Evolutionary conservation across 2,113 vertebrate species (phyloP).

Genomic region (Penelope pileata): DNA sequence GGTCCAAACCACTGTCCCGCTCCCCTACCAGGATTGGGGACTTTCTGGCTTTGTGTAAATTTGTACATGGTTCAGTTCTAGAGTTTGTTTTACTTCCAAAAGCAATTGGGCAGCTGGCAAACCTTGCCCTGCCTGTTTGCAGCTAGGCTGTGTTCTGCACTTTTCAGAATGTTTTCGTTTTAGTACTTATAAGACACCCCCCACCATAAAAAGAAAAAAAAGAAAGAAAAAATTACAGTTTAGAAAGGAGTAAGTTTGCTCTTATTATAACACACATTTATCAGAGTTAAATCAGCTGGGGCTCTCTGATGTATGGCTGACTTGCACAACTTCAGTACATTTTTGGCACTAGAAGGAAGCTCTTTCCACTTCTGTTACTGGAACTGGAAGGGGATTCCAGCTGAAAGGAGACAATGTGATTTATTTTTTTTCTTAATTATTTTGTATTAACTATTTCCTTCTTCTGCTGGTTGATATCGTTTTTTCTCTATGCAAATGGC

Average conservation of each 20-base stretch:
- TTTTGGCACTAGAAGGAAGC: background rate
- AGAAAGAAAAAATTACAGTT: background rate
- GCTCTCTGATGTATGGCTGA: background rate
- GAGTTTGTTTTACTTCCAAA: background rate
- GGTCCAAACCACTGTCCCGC: background rate
- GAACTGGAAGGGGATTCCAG: background rate
- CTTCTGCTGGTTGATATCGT: background rate
- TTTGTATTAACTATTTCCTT: background rate
- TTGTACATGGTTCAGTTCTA: background rate
- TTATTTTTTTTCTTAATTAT: background rate
- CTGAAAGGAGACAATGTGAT: background rate
- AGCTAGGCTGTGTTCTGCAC: background rate
- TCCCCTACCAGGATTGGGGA: background rate
- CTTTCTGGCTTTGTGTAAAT: background rate
- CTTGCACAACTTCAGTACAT: conserved; percentile 25
- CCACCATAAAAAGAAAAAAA: background rate
- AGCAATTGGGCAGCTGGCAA: background rate
- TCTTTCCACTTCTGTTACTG: background rate
- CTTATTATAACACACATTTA: background rate
- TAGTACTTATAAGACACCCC: background rate
- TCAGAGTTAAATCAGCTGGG: background rate
- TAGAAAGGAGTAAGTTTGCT: background rate
- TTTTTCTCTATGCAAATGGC: background rate
- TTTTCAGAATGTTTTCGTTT: background rate
- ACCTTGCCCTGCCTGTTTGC: background rate